Conservation (phyloP, 2,113 vertebrate genomes). For the Rallus limicola region DNA sequence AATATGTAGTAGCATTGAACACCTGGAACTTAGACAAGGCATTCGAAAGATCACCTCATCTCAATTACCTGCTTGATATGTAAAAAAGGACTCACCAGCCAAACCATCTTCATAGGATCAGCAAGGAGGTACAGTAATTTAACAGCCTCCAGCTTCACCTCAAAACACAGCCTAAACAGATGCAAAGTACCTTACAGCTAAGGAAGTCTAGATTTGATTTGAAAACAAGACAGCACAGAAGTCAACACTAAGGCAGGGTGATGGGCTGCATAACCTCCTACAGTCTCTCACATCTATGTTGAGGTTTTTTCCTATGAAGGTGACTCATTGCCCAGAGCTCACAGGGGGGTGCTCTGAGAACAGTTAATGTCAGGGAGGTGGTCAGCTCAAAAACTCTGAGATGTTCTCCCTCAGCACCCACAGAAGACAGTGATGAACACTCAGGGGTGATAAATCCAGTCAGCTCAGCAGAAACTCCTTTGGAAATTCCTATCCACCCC, state of each 20-base stretch:
- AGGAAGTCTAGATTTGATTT: background rate
- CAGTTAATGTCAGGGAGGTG: background rate
- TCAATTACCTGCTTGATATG: background rate
- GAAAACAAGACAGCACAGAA: background rate
- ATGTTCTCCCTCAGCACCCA: accelerated
- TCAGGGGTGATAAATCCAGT: too few relatives aligned
- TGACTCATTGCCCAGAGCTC: background rate
- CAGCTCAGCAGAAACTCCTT: background rate
- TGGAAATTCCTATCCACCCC: background rate
- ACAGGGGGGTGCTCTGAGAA: background rate
- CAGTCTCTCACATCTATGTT: background rate
- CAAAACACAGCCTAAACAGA: background rate
- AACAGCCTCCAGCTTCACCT: background rate
- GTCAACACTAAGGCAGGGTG: too few relatives aligned
- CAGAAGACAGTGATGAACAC: background rate
- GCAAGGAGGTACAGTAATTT: background rate
- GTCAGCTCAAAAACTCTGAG: background rate
- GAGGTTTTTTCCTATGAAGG: background rate
- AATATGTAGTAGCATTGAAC: background rate
- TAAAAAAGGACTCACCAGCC: background rate
- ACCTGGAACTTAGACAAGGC: background rate
- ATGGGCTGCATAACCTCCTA: background rate
- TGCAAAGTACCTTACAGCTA: background rate
- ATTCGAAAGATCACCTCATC: background rate
- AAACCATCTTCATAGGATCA: background rate